Percentiles rank a stretch among this genome's conserved stretches.
phyloP scores from a whole-genome alignment of 2,888 invertebrate genomes.

The Conchocele bisecta region DNA sequence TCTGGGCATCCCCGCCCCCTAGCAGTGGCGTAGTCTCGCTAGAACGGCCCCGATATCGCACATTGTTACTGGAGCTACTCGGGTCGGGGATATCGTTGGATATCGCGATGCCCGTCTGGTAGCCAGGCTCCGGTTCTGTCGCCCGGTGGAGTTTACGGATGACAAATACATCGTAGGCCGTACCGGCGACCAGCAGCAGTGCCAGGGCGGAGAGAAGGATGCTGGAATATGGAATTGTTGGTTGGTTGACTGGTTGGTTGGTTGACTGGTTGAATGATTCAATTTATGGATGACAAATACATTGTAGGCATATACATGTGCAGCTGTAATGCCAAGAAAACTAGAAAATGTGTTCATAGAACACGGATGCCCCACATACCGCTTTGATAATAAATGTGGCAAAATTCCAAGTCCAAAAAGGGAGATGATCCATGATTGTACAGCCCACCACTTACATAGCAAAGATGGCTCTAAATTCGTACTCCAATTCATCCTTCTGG shows the following conservation, averaged over 20 bases:
- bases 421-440: neutral
- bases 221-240: too few relatives aligned
- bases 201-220: constrained; percentile 38
- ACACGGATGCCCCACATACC: too few relatives aligned
- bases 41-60: constrained; percentile 23
- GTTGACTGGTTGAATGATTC: too few relatives aligned
- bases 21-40: constrained; percentile 5
- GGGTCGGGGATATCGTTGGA: constrained; percentile 8
- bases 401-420: too few relatives aligned
- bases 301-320: too few relatives aligned
- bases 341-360: too few relatives aligned
- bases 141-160: constrained; percentile 48
- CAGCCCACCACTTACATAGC: constrained; percentile 45
- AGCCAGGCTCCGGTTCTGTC: constrained; percentile 3
- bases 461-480: constrained; percentile 47
- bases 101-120: constrained; percentile 20
- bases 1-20: constrained; percentile 5
- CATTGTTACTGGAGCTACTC: constrained; percentile 18
- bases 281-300: too few relatives aligned
- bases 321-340: too few relatives aligned
- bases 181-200: constrained; percentile 43
- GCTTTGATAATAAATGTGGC: too few relatives aligned
- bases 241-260: too few relatives aligned
- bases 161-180: constrained; percentile 53
- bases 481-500: constrained; percentile 28